These are phyloP conservation scores for Artemia sp. DNA, from an alignment of 2,888 invertebrate species.

Conservation along the genomic window DNA sequence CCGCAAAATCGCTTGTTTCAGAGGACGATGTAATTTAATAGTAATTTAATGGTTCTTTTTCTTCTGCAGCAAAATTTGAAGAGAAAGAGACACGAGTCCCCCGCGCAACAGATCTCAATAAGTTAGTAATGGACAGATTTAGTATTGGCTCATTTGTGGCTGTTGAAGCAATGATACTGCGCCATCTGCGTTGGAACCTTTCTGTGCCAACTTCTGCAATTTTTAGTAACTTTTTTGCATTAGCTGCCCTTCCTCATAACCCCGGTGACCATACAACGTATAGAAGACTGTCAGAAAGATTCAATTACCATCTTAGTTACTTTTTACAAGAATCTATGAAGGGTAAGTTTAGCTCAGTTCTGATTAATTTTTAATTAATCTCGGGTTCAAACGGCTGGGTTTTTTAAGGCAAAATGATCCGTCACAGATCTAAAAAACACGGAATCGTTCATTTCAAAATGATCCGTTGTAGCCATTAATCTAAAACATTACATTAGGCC, in stretches of 20 bases:
- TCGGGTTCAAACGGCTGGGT: too few species aligned
- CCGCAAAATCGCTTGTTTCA: too few species aligned
- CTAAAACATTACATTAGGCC: too few species aligned
- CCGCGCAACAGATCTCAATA: not conserved
- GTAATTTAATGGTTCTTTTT: too few species aligned
- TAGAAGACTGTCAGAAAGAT: conserved; percentile 12
- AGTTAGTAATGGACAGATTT: not conserved
- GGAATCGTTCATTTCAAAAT: too few species aligned
- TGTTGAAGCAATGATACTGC: conserved; percentile 12
- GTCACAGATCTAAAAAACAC: too few species aligned
- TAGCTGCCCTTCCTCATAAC: not conserved
- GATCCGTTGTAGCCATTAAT: too few species aligned
- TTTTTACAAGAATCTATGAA: too few species aligned
- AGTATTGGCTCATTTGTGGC: not conserved
- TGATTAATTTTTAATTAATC: too few species aligned
- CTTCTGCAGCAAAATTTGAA: not conserved
- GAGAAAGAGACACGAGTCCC: conserved; percentile 3
- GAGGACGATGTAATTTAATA: too few species aligned
- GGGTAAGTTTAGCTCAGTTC: too few species aligned
- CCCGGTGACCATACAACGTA: not conserved
- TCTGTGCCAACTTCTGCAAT: conserved; percentile 3
- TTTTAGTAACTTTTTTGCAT: not conserved
- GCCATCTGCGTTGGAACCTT: not conserved
- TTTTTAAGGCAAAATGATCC: too few species aligned
- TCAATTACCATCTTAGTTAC: not conserved